Conservation (phyloP, 53 echinoderm and acorn worm genomes). For the Apostichopus leukothele region DNA sequence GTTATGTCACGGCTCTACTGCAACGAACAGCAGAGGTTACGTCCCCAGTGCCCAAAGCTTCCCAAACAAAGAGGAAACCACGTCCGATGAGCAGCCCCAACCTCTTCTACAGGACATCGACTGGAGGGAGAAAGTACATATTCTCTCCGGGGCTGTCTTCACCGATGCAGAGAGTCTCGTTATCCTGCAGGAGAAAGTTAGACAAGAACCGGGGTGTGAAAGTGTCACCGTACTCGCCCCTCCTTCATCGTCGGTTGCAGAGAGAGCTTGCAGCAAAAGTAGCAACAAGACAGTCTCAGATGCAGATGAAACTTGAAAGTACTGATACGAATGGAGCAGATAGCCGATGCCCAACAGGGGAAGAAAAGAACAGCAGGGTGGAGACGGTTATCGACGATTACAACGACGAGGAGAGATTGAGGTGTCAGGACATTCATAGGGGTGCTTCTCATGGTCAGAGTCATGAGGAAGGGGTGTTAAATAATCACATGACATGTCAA, state of each 20-base stretch:
- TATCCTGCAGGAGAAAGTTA: constrained; percentile 10
- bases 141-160: constrained; percentile 41
- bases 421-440: background rate
- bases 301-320: background rate
- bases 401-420: background rate
- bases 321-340: background rate
- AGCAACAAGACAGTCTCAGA: background rate
- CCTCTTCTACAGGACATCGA: constrained; percentile 25
- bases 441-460: background rate
- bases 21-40: constrained; percentile 12
- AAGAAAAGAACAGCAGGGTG: background rate
- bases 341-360: background rate
- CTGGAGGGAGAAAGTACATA: constrained; percentile 15
- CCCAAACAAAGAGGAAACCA: background rate
- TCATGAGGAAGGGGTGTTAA: background rate
- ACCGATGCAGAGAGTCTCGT: constrained; percentile 9
- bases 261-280: constrained; percentile 32
- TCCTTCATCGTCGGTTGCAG: constrained; percentile 20
- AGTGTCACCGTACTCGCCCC: constrained; percentile 12
- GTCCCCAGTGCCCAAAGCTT: background rate
- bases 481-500: background rate
- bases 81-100: background rate
- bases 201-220: background rate
- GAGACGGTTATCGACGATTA: background rate
- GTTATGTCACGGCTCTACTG: constrained; percentile 13